A percentile compares a stretch with the other conserved stretches of the same genome.
Evolutionary conservation across 1,140 invertebrate genomes (phyloP).

Genomic region (Paralvinella palmiformis): DNA sequence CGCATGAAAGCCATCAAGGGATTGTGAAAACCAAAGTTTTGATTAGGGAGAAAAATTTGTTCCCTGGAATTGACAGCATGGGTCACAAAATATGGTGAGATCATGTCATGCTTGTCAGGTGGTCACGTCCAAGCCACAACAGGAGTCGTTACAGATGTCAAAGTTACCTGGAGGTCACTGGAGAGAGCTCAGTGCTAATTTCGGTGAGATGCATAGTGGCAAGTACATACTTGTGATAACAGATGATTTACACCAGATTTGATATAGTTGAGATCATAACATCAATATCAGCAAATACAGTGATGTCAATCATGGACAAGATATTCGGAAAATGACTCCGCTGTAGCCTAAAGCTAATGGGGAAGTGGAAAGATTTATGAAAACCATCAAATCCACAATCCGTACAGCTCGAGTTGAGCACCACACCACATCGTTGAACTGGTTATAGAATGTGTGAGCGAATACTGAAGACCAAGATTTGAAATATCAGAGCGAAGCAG

Average conservation of each 20-base stretch:
- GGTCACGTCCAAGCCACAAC: neutral
- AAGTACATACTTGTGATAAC: conserved; percentile 4
- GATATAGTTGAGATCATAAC: conserved; percentile 3
- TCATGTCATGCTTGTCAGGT: neutral
- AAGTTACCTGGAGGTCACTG: neutral
- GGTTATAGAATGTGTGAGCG: too few relatives aligned
- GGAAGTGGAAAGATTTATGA: too few relatives aligned
- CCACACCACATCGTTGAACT: too few relatives aligned
- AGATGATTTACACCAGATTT: conserved; percentile 17
- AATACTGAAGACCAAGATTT: too few relatives aligned
- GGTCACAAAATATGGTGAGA: neutral
- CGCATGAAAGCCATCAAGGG: neutral
- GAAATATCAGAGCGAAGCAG: too few relatives aligned
- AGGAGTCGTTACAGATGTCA: neutral
- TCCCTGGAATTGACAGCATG: neutral
- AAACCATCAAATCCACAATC: too few relatives aligned
- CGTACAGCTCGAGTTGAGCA: too few relatives aligned
- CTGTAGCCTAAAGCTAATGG: too few relatives aligned
- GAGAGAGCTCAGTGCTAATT: neutral
- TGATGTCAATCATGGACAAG: neutral
- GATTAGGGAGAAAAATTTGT: neutral
- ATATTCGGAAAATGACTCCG: too few relatives aligned
- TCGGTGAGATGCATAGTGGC: neutral
- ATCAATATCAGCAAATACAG: too few relatives aligned
- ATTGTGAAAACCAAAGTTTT: conserved; percentile 1